phyloP scores from a whole-genome alignment of 2,888 invertebrate species.

The Protonemura montana region DNA sequence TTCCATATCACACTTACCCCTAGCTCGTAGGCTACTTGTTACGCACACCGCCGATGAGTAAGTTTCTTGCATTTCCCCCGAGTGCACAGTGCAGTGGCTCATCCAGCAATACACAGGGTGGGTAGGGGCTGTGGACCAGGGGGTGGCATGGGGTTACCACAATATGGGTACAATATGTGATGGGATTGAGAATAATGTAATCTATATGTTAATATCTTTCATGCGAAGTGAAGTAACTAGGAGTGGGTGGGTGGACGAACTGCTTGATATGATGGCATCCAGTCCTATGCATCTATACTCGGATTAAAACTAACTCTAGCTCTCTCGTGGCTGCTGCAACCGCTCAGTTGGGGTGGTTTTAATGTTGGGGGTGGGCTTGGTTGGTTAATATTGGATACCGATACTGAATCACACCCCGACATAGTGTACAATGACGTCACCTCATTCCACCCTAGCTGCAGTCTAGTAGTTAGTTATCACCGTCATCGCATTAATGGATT shows the following conservation, averaged over 20 bases:
- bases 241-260: neutral
- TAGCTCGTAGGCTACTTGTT: slow-evolving; percentile 22
- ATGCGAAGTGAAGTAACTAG: slow-evolving; percentile 9
- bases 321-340: neutral
- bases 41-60: slow-evolving; percentile 30
- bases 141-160: slow-evolving; percentile 27
- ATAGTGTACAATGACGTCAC: slow-evolving; percentile 40
- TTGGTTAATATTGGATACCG: slow-evolving; percentile 50
- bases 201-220: slow-evolving; percentile 48
- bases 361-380: slow-evolving; percentile 30
- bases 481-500: slow-evolving; percentile 32
- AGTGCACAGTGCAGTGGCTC: neutral
- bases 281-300: neutral
- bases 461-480: slow-evolving; percentile 14
- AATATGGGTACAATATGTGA: slow-evolving; percentile 34
- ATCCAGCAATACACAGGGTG: neutral
- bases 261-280: neutral
- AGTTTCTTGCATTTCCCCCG: slow-evolving; percentile 24
- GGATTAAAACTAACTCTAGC: slow-evolving; percentile 28
- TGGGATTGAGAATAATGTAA: slow-evolving; percentile 45
- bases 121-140: neutral
- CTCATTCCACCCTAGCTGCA: neutral
- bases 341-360: slow-evolving; percentile 26
- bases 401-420: slow-evolving; percentile 48
- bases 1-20: slow-evolving; percentile 34